Evolutionary conservation across 1,140 invertebrate species (phyloP), one percentile per base, ranked within the genome.

Genomic region (Halictus rubicundus): DNA sequence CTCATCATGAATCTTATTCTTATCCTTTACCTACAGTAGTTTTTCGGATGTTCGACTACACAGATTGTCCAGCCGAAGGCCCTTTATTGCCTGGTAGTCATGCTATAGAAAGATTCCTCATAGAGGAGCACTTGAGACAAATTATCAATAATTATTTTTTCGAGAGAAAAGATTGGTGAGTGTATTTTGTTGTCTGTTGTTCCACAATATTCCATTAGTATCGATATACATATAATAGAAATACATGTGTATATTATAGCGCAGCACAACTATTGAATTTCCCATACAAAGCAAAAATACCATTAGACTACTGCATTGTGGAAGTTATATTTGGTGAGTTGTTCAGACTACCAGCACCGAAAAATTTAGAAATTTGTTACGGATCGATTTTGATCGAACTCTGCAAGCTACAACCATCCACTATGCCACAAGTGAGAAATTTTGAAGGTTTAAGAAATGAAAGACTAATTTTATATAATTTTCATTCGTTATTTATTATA

Each of bases 21-120:
- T 99, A 99, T 93, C 98, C 99, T 2, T 96, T 98, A 94, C 97
- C 97, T 0, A 95, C 96, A 89, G 97, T 98, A 7, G 96, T 98
- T 10, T 99, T 97, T 94, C 95, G 97, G 60, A 97, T 99, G 95
- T 99, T 99, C 94, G 99, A 99, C 93, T 99, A 99, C 90, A 99
- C 98, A 8, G 99, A 99, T 93, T 99, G 99, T 89, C 98, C 98
- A 14, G 98, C 90, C 0, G 92, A 94, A 89, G 94, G 96, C 1
- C 96, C 96, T 2, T 95, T 97, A 54, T 93, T 99, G 59, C 99
- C 99, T 1, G 98, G 98, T 42, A 97, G 97, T 69, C 98, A 99
- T 94, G 97, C 98, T 0, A 99, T 99, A 81, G 99, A 99, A 92
- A 94, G 99, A 85, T 99, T 98, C 93, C 94, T 99, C 1, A 99